Evolutionary conservation across 2,113 vertebrate genomes (phyloP).

Genomic region (Charina bottae): DNA sequence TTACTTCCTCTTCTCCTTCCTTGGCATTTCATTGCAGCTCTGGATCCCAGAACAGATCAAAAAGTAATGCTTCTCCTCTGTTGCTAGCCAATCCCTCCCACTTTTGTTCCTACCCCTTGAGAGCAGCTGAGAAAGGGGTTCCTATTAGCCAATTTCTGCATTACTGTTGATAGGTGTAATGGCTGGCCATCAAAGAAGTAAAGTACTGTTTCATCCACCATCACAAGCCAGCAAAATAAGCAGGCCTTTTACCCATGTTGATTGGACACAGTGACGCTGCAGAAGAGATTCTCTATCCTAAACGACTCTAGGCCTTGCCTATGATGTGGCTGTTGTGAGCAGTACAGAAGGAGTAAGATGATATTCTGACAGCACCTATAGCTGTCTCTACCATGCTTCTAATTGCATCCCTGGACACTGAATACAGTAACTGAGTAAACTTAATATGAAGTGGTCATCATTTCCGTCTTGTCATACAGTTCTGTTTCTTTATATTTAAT

Average conservation of each 20-base stretch:
- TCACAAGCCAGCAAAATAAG: neutral
- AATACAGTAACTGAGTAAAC: neutral
- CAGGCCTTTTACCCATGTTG: neutral
- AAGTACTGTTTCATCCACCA: neutral
- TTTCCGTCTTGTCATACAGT: neutral
- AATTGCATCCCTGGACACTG: neutral
- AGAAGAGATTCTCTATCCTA: neutral
- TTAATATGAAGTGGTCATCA: neutral
- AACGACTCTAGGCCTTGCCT: neutral
- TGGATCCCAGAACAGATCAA: neutral
- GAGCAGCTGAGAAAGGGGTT: neutral
- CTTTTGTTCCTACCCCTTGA: neutral
- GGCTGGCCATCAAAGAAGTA: neutral
- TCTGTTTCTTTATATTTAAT: neutral
- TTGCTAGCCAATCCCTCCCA: neutral
- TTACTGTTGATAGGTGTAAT: neutral
- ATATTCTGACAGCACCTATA: neutral
- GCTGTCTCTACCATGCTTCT: neutral
- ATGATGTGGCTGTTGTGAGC: neutral
- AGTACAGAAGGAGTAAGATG: neutral
- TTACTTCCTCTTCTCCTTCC: neutral
- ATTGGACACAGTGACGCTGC: neutral
- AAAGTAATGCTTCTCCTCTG: neutral
- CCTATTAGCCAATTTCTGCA: neutral
- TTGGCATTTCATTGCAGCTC: neutral